These are phyloP conservation scores for Pristionchus arcanus DNA, from an alignment of 2,888 invertebrate species.

Conservation along the genomic window DNA sequence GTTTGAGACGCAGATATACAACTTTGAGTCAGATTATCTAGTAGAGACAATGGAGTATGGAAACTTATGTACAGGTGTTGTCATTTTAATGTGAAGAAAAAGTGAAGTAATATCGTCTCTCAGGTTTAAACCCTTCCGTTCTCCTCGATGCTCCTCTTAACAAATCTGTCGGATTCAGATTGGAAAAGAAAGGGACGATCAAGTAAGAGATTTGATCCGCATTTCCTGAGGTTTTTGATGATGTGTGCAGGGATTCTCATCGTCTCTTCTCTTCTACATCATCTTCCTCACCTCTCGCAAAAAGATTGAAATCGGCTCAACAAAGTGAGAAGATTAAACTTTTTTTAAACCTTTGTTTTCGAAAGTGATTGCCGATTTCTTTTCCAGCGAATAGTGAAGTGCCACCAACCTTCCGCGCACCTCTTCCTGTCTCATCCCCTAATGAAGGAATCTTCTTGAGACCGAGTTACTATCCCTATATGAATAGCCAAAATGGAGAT, in stretches of 20 bases:
- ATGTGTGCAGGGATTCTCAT: conserved; percentile 65
- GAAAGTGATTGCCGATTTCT: not conserved
- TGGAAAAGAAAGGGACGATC: conserved; percentile 80
- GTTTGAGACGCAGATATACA: conserved; percentile 97
- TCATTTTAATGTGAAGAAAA: not conserved
- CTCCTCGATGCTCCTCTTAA: conserved; percentile 64
- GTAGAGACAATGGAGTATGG: conserved; percentile 99
- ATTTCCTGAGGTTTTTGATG: not conserved
- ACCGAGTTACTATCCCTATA: not conserved
- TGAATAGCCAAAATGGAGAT: not conserved
- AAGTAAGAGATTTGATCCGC: not conserved
- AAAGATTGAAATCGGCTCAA: not conserved
- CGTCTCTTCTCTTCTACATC: conserved; percentile 97
- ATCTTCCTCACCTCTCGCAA: conserved; percentile 84
- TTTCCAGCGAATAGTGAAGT: not conserved
- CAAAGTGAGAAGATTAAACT: not conserved
- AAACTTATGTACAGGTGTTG: conserved; percentile 87
- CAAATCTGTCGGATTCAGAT: conserved; percentile 56
- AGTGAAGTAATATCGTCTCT: not conserved
- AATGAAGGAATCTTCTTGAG: not conserved
- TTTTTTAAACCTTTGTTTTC: no score
- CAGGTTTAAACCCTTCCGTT: conserved; percentile 68
- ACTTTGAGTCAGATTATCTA: conserved; percentile 97
- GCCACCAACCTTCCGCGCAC: not conserved
- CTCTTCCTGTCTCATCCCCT: not conserved